Evolutionary conservation across 1,140 invertebrate species (phyloP).

Genomic region (Formica selysi): DNA sequence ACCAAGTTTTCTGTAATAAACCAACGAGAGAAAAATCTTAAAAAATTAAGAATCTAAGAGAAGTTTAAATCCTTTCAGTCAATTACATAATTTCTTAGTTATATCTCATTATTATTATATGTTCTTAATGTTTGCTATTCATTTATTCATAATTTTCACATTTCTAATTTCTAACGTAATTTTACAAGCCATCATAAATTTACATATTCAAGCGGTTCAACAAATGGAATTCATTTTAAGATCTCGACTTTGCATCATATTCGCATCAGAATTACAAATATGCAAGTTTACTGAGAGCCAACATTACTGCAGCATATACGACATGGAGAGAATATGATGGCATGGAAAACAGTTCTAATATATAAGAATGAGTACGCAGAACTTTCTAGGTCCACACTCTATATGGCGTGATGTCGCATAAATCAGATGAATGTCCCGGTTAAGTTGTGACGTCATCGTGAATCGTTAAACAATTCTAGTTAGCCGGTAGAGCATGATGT

Average conservation of each 20-base stretch:
- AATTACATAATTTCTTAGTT: neutral
- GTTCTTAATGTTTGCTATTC: neutral
- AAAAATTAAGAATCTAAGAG: neutral
- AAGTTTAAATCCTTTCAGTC: neutral
- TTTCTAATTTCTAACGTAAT: neutral
- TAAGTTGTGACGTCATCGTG: neutral
- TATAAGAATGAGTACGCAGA: neutral
- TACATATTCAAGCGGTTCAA: neutral
- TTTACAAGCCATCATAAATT: neutral
- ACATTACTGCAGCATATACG: too few species aligned
- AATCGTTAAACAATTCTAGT: constrained; percentile 30
- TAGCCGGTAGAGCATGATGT: neutral
- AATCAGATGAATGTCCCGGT: neutral
- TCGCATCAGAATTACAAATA: neutral
- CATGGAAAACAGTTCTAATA: neutral
- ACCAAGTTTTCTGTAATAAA: constrained; percentile 32
- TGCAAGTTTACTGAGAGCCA: neutral
- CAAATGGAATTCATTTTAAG: constrained; percentile 5
- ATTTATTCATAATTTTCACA: constrained; percentile 9
- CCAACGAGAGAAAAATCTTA: too few species aligned
- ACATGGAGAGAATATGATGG: neutral
- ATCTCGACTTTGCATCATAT: constrained; percentile 4
- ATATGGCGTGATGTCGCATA: neutral
- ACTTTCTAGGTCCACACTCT: neutral
- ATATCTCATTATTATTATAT: neutral